Base-by-base conservation (phyloP, 2,888 invertebrate species). In the Rotaria socialis region DNA sequence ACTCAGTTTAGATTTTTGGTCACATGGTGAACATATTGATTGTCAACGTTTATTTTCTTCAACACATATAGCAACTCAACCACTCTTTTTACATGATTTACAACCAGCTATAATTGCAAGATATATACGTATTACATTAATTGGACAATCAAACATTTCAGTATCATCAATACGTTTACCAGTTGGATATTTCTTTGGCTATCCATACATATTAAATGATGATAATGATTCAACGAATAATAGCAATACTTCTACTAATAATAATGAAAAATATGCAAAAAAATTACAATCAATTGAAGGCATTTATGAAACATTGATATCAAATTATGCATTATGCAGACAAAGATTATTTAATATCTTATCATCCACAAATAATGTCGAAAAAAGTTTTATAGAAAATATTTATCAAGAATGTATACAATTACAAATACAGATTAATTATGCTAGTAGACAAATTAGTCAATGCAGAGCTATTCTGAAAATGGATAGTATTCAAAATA, bases 101-200 rank as follows among this genome's bases (percentile, higher is more conserved):
- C 95, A 96, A 91, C 96, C 96, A 35, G 94, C 96, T 35, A 95
- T 96, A 3, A 93, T 96, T 27, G 96, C 96, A 90, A 93, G 96
- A 89, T 97, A 94, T 90, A 93, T 96, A 90, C 96, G 96, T 94
- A 95, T 95, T 90, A 89, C 89, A 24, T 85, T 85, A n/a, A 84
- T 85, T 47, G 84, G 74, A 24, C 52, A 85, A 67, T 87, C 84
- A 19, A 85, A 43, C 47, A 85, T 85, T 27, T 85, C 85, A 14
- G 84, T 85, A 10, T 85, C 86, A 86, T 85, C 86, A 24, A 85
- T 55, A 35, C 80, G 84, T 67, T 85, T 86, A 35, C 87, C 87
- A 0, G 35, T 84, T 19, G 86, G 75, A n/a, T 74, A 85, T 50
- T 86, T 87, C 22, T 84, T 86, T 55, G 84, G 75, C 11, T 84